These are phyloP conservation scores for Colletes collaris DNA, from an alignment of 2,888 invertebrate species.

Conservation along the genomic window DNA sequence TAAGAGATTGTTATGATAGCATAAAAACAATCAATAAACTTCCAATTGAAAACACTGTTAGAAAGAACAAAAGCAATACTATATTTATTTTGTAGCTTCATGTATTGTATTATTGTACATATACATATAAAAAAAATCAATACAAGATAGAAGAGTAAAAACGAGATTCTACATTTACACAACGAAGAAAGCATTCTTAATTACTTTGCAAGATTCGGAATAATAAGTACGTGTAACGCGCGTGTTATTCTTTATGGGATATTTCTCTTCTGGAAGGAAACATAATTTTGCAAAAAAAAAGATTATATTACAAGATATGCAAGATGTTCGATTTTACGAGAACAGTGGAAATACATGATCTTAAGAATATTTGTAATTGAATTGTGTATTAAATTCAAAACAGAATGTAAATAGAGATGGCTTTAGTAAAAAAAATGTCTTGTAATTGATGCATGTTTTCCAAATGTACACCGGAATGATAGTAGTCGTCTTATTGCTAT, in stretches of 20 bases:
- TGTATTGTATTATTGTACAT: conserved; percentile 61
- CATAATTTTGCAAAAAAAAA: conserved; percentile 12
- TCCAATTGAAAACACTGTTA: conserved; percentile 34
- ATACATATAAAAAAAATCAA: conserved; percentile 44
- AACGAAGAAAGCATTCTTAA: conserved; percentile 46
- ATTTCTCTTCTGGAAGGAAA: conserved; percentile 7
- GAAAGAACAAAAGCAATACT: conserved; percentile 39
- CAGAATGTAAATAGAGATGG: conserved; percentile 49
- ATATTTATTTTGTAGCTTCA: conserved; percentile 61
- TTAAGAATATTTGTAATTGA: conserved; percentile 31
- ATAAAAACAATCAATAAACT: conserved; percentile 57
- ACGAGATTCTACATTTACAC: conserved; percentile 56
- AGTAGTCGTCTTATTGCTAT: conserved; percentile 32
- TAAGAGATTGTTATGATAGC: conserved; percentile 45
- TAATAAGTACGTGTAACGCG: conserved; percentile 52
- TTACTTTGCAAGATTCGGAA: conserved; percentile 35
- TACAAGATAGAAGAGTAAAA: conserved; percentile 40
- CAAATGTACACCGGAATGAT: conserved; percentile 15
- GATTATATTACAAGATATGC: conserved; percentile 8
- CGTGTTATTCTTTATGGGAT: conserved; percentile 34
- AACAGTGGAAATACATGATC: conserved; percentile 1
- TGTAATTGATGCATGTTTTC: conserved; percentile 38
- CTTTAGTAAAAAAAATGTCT: conserved; percentile 26
- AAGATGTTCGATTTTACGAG: neutral
- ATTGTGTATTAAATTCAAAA: conserved; percentile 31